A percentile compares a stretch with the other conserved stretches of the same genome.
These are phyloP conservation scores for Otis tarda DNA, from an alignment of 2,113 vertebrate genomes.

Conservation along the genomic window DNA sequence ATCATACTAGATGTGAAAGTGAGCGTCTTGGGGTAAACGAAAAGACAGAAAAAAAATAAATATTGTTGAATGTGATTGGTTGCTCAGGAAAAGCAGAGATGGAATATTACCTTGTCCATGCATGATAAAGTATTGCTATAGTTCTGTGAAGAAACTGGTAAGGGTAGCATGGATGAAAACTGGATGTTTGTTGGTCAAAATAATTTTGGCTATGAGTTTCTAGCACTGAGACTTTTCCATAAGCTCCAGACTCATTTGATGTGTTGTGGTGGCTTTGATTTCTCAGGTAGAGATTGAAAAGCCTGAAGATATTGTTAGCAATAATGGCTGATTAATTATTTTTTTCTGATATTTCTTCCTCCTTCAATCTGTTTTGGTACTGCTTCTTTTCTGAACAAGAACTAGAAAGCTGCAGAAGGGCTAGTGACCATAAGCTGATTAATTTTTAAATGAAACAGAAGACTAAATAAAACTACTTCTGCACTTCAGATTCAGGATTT, in stretches of 20 bases:
- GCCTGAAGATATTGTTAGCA: neutral
- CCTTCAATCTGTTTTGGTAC: neutral
- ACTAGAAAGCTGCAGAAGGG: neutral
- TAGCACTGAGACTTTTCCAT: neutral
- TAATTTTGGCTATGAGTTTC: neutral
- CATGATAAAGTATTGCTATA: neutral
- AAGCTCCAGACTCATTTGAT: neutral
- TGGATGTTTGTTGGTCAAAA: neutral
- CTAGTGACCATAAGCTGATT: neutral
- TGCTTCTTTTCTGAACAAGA: neutral
- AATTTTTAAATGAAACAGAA: neutral
- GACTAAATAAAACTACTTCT: neutral
- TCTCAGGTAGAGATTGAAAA: neutral
- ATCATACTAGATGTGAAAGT: neutral
- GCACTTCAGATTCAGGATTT: neutral
- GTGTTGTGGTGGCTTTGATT: neutral
- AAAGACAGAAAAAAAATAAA: neutral
- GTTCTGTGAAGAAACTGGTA: neutral
- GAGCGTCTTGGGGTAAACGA: neutral
- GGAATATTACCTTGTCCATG: neutral
- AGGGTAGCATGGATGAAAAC: neutral
- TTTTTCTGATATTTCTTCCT: neutral
- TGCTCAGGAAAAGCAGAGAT: neutral
- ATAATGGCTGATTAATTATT: neutral
- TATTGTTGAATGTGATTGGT: neutral